Evolutionary conservation across 2,797 vertebrate species (phyloP).

Genomic region (Onychomys arenicola): DNA sequence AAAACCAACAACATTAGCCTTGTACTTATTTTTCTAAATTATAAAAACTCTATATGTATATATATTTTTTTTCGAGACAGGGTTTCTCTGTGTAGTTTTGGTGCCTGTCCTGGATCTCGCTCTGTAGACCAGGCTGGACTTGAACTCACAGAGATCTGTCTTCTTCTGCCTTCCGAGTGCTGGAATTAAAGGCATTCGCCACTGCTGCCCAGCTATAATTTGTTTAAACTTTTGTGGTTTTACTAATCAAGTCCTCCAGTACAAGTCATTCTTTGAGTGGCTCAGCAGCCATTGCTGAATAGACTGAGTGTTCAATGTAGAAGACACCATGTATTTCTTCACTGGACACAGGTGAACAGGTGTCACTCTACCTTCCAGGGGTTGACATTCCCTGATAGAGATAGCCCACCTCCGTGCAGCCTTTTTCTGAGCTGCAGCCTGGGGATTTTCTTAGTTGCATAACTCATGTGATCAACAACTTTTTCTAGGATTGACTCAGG

Average conservation of each 20-base stretch:
- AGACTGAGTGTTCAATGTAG: background rate
- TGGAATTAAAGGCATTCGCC: too few relatives aligned
- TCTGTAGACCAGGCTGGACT: too few relatives aligned
- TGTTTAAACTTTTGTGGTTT: background rate
- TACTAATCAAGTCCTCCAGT: background rate
- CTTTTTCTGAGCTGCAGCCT: background rate
- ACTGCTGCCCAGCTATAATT: background rate
- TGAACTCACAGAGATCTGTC: too few relatives aligned
- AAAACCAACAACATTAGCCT: background rate
- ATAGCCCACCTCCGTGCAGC: background rate
- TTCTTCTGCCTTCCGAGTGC: too few relatives aligned
- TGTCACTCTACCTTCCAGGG: background rate
- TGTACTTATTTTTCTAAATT: conserved; percentile 40
- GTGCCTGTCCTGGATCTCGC: too few relatives aligned
- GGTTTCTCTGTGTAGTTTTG: too few relatives aligned
- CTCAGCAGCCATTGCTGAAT: background rate
- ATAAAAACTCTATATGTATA: background rate
- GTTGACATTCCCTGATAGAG: background rate
- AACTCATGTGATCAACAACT: background rate
- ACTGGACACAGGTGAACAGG: background rate
- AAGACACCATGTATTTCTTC: background rate
- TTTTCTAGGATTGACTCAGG: background rate
- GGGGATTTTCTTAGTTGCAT: background rate
- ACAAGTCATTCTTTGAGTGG: background rate
- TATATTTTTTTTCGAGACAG: background rate